Percentiles rank a stretch among this genome's conserved stretches.
Conservation (phyloP, 2,797 vertebrate genomes). For the Epinephelus awoara region DNA sequence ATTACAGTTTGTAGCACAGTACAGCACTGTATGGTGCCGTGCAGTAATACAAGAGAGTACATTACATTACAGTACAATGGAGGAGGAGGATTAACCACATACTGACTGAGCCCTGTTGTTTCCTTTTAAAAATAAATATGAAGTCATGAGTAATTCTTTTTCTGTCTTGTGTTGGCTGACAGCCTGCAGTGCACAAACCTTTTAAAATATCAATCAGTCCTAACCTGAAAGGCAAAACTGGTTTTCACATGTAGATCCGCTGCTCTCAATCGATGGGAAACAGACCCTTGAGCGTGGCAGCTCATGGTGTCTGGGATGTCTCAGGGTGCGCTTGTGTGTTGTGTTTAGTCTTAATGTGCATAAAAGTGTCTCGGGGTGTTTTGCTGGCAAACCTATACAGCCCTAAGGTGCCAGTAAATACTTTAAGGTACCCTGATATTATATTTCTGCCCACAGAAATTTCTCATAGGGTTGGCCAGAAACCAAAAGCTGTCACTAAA, state of each 20-base stretch:
- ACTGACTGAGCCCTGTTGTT: constrained; percentile 30
- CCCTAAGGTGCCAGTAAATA: constrained; percentile 1
- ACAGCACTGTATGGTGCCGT: constrained; percentile 3
- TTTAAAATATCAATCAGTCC: constrained; percentile 57
- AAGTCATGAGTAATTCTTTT: constrained; percentile 52
- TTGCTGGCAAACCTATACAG: constrained; percentile 1
- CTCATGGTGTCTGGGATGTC: constrained; percentile 52
- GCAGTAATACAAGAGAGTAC: neutral
- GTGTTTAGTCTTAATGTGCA: constrained; percentile 22
- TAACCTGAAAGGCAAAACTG: constrained; percentile 47
- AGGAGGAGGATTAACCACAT: constrained; percentile 15
- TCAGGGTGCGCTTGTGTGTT: constrained; percentile 39
- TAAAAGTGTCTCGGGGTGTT: constrained; percentile 22
- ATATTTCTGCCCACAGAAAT: neutral
- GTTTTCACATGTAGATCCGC: constrained; percentile 26
- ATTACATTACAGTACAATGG: neutral
- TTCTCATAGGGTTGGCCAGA: too few species aligned
- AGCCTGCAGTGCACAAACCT: constrained; percentile 35
- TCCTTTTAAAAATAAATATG: constrained; percentile 45
- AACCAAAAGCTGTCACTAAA: too few species aligned
- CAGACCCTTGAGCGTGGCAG: constrained; percentile 60
- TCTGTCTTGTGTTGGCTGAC: constrained; percentile 41
- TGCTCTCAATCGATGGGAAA: constrained; percentile 48
- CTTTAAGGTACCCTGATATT: neutral
- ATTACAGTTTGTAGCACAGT: constrained; percentile 22